Evolutionary conservation across 2,113 vertebrate genomes (phyloP).

Genomic region (Cynocephalus volans): DNA sequence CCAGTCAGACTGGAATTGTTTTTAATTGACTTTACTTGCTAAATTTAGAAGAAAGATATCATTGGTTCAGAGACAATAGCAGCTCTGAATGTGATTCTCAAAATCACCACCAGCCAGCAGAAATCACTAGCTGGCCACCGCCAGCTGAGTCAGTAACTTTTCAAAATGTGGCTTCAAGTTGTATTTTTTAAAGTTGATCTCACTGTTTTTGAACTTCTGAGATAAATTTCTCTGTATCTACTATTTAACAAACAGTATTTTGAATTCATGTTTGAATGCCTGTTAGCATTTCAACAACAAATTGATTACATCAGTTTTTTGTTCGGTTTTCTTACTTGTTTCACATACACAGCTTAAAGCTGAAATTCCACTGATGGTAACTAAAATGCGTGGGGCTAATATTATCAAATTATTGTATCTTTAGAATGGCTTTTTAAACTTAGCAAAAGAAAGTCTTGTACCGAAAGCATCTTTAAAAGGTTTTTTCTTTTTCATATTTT

Average conservation of each 20-base stretch:
- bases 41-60: neutral
- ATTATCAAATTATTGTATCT: neutral
- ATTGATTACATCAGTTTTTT: neutral
- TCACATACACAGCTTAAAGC: neutral
- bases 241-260: neutral
- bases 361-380: neutral
- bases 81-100: neutral
- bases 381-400: neutral
- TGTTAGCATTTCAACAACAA: constrained; percentile 41
- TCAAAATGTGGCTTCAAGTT: neutral
- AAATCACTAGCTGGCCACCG: neutral
- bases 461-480: constrained; percentile 19
- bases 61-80: neutral
- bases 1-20: neutral
- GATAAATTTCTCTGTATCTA: neutral
- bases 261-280: constrained; percentile 13
- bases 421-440: constrained; percentile 32
- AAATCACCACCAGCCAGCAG: neutral
- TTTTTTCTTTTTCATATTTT: constrained; percentile 48
- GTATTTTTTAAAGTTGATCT: constrained; percentile 6
- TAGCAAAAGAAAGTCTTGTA: constrained; percentile 24
- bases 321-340: neutral
- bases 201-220: neutral
- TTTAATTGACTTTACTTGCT: constrained; percentile 33
- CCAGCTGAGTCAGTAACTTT: neutral